Evolutionary conservation across 2,797 vertebrate species (phyloP).

Genomic region (Sylvilagus floridanus): DNA sequence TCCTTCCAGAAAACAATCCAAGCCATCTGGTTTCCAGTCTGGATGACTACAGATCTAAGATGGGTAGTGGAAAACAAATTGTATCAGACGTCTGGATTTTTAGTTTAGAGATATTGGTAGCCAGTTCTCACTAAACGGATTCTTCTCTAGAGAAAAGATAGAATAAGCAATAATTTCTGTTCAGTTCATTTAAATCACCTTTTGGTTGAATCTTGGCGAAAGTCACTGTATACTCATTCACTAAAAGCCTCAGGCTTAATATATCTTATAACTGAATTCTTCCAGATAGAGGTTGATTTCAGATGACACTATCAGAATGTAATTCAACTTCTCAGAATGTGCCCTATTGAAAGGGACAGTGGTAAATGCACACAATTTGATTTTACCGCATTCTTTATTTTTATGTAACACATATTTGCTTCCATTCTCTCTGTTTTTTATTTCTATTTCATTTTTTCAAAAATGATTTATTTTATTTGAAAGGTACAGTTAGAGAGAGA

Average conservation of each 20-base stretch:
- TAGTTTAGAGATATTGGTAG: not conserved
- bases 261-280: not conserved
- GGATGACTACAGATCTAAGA: not conserved
- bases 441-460: not conserved
- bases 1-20: slow-evolving; percentile 23
- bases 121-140: not conserved
- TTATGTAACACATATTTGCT: not conserved
- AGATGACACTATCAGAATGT: not conserved
- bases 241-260: not conserved
- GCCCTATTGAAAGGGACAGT: not conserved
- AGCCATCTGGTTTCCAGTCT: slow-evolving; percentile 4
- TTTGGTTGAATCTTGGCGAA: slow-evolving; percentile 16
- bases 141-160: not conserved
- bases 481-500: no score
- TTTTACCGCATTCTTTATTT: not conserved
- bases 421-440: not conserved
- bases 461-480: no score
- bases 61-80: not conserved
- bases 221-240: not conserved
- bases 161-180: slow-evolving; percentile 13
- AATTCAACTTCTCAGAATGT: not conserved
- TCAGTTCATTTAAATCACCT: slow-evolving; percentile 47
- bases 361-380: not conserved
- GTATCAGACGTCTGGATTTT: not conserved
- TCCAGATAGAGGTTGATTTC: not conserved